These are phyloP conservation scores for Minunthozetes semirufus DNA, from an alignment of 2,888 invertebrate genomes.

Conservation along the genomic window DNA sequence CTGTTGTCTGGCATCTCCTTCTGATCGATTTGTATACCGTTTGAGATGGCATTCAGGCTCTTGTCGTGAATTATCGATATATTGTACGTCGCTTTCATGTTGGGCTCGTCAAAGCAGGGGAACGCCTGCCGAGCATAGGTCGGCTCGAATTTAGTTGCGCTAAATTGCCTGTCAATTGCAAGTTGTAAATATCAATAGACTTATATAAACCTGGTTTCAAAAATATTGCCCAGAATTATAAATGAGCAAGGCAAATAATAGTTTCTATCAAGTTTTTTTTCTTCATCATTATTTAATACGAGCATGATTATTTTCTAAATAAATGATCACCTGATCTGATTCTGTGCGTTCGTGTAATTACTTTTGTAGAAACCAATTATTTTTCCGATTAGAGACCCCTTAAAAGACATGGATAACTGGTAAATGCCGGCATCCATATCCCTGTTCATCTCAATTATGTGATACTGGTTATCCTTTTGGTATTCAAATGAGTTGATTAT, in stretches of 20 bases:
- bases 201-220: no score
- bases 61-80: slow-evolving; percentile 40
- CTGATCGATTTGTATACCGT: slow-evolving; percentile 13
- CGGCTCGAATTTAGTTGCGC: slow-evolving; percentile 88
- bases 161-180: slow-evolving; percentile 64
- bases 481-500: neutral
- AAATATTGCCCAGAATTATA: no score
- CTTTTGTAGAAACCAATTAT: slow-evolving; percentile 33
- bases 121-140: slow-evolving; percentile 86
- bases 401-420: slow-evolving; percentile 4
- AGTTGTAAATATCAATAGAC: neutral
- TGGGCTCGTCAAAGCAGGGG: slow-evolving; percentile 87
- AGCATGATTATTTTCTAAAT: no score
- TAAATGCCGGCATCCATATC: neutral
- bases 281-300: no score
- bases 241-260: no score
- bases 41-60: slow-evolving; percentile 20
- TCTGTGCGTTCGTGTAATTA: slow-evolving; percentile 20
- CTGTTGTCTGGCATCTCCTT: neutral
- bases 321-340: slow-evolving; percentile 18
- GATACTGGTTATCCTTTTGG: neutral
- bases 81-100: slow-evolving; percentile 40
- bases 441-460: neutral
- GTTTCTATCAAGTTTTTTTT: no score
- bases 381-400: slow-evolving; percentile 25